Percentiles rank a stretch among this genome's conserved stretches.
phyloP scores from a whole-genome alignment of 2,113 vertebrate species.

The Centrocercus urophasianus region DNA sequence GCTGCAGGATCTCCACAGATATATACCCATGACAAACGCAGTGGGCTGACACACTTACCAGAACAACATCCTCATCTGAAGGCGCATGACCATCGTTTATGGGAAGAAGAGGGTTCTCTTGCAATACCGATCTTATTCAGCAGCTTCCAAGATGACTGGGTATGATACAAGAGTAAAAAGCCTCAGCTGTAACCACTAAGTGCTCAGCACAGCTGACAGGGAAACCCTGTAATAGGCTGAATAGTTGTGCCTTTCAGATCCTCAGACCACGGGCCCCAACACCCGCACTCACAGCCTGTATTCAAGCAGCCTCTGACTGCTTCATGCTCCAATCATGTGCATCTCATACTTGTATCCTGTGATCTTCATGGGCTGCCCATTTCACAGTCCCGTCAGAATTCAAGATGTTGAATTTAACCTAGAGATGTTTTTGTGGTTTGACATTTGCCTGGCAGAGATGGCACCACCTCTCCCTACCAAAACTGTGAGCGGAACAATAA shows the following conservation, averaged over 20 bases:
- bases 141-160: neutral
- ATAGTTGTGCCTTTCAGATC: neutral
- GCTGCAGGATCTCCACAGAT: neutral
- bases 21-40: accelerated
- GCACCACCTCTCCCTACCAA: neutral
- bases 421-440: neutral
- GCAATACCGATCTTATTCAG: slow-evolving; percentile 8
- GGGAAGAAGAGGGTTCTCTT: slow-evolving; percentile 18
- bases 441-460: neutral
- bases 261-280: neutral
- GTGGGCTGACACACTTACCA: neutral
- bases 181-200: slow-evolving; percentile 34
- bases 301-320: neutral
- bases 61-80: neutral
- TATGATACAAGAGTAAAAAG: neutral
- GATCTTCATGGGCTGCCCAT: neutral
- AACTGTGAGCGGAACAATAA: neutral
- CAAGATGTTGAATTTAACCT: neutral
- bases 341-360: neutral
- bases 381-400: neutral
- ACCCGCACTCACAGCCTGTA: accelerated
- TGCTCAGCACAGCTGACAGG: neutral
- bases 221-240: slow-evolving; percentile 9
- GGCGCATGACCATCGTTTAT: neutral
- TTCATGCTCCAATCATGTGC: neutral